Evolutionary conservation across 1,140 invertebrate genomes (phyloP), one percentile per base, ranked within the genome.

Genomic region (Apis mellifera): DNA sequence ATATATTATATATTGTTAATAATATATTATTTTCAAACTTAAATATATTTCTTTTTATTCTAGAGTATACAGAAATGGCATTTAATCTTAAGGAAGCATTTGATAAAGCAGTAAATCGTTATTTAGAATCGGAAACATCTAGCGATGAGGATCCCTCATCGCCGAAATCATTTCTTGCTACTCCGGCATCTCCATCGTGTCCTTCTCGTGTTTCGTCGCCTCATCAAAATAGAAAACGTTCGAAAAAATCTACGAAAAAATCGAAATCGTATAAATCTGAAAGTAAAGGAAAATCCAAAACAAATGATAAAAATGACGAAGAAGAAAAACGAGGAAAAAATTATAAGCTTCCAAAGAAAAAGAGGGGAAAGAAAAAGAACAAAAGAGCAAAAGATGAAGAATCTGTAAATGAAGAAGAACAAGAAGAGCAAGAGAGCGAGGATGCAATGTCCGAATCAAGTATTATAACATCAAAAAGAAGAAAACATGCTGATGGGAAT

Each of bases 51-150:
- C 85, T 21, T 75, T 52, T 32, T 71, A 48, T 85, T 95, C 54
- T 92, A 98, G 97, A 98, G 93, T 98, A 98, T 87, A 98, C 97
- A 2, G 96, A 96, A 90, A 98, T 98, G 97, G 97, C 97, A 1
- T 96, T 96, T 89, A 97, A 96, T 89, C 93, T 98, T 55, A 96
- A 97, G 92, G 95, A 96, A 88, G 97, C 96, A 42, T 98, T 98
- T 90, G 96, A 97, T 76, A 95, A 96, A 78, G 95, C 97, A 1
- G 96, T 97, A 12, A 96, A 97, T 89, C 96, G 97, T 89, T 98
- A 97, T 93, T 95, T 98, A 59, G 97, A 97, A 90, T 96, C 96
- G 73, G 95, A 97, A 79, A 95, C 96, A 50, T 97, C 97, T 4
- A 97, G 97, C 55, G 97, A 98, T 89, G 93, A 94, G 54, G 92